These are phyloP conservation scores for Sebastolobus altivelis DNA, from an alignment of 2,797 vertebrate species.

Conservation along the genomic window DNA sequence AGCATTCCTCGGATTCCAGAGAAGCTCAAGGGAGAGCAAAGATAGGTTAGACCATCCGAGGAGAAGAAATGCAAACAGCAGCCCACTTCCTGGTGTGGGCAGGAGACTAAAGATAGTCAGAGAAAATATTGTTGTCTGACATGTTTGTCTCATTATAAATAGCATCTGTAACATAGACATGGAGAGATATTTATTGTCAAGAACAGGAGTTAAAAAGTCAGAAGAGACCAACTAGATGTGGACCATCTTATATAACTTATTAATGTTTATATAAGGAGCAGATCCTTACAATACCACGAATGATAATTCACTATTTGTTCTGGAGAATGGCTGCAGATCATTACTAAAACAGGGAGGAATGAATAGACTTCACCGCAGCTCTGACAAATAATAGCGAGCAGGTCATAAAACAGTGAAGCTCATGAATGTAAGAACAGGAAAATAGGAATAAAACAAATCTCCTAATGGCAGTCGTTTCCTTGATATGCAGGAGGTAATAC, in stretches of 20 bases:
- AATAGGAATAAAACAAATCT: conserved; percentile 31
- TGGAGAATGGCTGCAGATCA: conserved; percentile 17
- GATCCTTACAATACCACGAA: neutral
- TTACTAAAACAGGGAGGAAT: conserved; percentile 43
- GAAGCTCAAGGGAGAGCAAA: conserved; percentile 61
- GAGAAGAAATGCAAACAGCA: conserved; percentile 60
- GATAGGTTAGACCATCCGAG: conserved; percentile 57
- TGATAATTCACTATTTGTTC: conserved; percentile 2
- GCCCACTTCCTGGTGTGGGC: conserved; percentile 56
- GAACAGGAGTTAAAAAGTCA: neutral
- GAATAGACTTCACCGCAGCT: conserved; percentile 29
- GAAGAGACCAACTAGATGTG: neutral
- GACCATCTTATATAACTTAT: neutral
- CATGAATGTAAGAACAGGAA: conserved; percentile 52
- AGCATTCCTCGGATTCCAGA: conserved; percentile 78
- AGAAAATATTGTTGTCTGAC: conserved; percentile 59
- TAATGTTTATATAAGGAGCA: conserved; percentile 5
- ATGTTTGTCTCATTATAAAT: conserved; percentile 52
- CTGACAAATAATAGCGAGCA: conserved; percentile 38
- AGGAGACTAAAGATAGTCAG: conserved; percentile 51
- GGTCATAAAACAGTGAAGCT: conserved; percentile 48
- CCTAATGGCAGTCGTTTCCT: conserved; percentile 15
- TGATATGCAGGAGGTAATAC: conserved; percentile 17
- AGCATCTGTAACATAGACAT: neutral
- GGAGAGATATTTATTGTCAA: neutral